Percentiles rank a stretch among this genome's conserved stretches.
These are phyloP conservation scores for Drosophila meridionalis DNA, from an alignment of 2,888 invertebrate genomes.

Conservation along the genomic window DNA sequence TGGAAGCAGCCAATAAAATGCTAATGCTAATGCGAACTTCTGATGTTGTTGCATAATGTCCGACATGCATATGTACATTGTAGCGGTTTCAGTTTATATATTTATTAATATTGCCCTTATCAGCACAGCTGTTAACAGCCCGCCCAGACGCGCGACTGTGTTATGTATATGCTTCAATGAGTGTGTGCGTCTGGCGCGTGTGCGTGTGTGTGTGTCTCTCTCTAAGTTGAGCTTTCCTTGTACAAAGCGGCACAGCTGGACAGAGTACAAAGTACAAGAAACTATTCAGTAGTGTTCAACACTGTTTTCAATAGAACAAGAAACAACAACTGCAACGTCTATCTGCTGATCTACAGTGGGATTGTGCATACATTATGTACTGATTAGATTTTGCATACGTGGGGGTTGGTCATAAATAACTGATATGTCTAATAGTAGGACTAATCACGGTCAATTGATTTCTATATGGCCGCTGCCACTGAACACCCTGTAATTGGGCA, in stretches of 20 bases:
- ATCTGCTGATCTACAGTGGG: constrained; percentile 2
- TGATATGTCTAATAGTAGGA: constrained; percentile 39
- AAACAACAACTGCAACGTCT: not conserved
- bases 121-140: constrained; percentile 43
- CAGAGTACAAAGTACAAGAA: constrained; percentile 63
- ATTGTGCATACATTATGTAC: not conserved
- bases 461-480: constrained; percentile 4
- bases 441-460: constrained; percentile 54
- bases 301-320: constrained; percentile 6
- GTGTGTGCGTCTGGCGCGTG: not conserved
- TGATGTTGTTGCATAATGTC: constrained; percentile 58
- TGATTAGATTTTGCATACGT: constrained; percentile 23
- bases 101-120: constrained; percentile 46
- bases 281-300: constrained; percentile 4
- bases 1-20: constrained; percentile 27
- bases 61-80: constrained; percentile 19
- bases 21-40: constrained; percentile 15
- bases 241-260: constrained; percentile 9
- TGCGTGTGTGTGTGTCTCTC: constrained; percentile 8
- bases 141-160: constrained; percentile 30
- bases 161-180: constrained; percentile 1
- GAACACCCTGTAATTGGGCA: constrained; percentile 41
- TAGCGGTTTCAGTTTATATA: constrained; percentile 22
- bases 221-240: constrained; percentile 59
- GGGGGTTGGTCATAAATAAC: constrained; percentile 34